Evolutionary conservation across 2,888 invertebrate species (phyloP).

Genomic region (Atethmia centrago): DNA sequence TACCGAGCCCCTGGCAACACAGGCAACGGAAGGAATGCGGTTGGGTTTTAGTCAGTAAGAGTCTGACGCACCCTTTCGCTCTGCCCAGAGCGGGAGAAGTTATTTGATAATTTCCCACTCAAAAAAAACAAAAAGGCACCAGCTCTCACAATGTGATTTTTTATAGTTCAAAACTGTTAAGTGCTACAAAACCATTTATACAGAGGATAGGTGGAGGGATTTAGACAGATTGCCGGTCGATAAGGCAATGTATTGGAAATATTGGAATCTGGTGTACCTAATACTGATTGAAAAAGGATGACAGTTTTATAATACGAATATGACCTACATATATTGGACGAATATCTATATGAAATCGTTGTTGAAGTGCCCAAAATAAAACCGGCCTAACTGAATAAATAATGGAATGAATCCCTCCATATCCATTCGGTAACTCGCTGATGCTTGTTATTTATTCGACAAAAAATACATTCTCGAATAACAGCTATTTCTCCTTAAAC

Average conservation of each 20-base stretch:
- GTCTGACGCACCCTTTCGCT: too few species aligned
- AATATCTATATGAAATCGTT: background rate
- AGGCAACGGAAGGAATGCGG: too few species aligned
- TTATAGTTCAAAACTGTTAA: too few species aligned
- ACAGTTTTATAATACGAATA: constrained; percentile 14
- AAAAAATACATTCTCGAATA: background rate
- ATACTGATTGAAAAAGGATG: constrained; percentile 32
- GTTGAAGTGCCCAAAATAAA: constrained; percentile 9
- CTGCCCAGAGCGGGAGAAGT: too few species aligned
- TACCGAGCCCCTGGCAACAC: too few species aligned
- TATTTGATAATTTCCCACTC: too few species aligned
- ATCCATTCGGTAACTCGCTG: background rate
- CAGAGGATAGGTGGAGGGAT: too few species aligned
- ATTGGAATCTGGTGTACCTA: background rate
- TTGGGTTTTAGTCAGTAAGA: too few species aligned
- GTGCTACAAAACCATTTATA: too few species aligned
- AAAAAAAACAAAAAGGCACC: too few species aligned
- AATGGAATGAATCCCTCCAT: background rate
- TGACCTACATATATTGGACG: background rate
- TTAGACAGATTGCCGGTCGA: background rate
- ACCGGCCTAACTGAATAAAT: background rate
- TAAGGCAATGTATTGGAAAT: constrained; percentile 1
- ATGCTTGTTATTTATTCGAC: constrained; percentile 5
- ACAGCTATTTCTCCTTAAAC: constrained; percentile 1
- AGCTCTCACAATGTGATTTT: too few species aligned